phyloP scores from a whole-genome alignment of 2,797 vertebrate genomes.

The Alca torda region DNA sequence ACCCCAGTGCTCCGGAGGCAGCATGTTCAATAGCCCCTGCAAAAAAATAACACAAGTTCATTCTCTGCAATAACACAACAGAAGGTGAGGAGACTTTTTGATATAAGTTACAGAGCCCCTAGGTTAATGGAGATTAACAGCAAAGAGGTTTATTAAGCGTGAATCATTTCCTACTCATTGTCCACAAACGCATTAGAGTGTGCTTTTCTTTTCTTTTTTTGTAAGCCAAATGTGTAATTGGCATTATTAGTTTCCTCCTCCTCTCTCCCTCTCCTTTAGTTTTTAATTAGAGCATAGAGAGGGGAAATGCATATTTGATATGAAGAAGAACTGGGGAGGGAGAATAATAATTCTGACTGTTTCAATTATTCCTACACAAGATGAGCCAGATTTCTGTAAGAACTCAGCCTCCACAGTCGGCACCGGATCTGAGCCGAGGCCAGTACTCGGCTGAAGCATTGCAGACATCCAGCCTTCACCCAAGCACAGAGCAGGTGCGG shows the following conservation, averaged over 20 bases:
- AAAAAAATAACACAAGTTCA: constrained; percentile 10
- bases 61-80: constrained; percentile 37
- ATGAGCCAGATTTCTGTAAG: neutral
- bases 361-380: constrained; percentile 10
- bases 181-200: constrained; percentile 33
- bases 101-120: constrained; percentile 29
- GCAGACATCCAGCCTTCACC: neutral
- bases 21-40: neutral
- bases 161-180: constrained; percentile 66
- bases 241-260: constrained; percentile 52
- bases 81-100: constrained; percentile 55
- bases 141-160: constrained; percentile 53
- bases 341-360: constrained; percentile 18
- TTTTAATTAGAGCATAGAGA: constrained; percentile 54
- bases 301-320: neutral
- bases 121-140: constrained; percentile 55
- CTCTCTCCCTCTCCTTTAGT: constrained; percentile 20
- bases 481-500: neutral
- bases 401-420: neutral
- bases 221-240: constrained; percentile 50
- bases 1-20: neutral
- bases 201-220: constrained; percentile 20
- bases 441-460: neutral
- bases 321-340: neutral
- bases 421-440: neutral